Evolutionary conservation across 2,888 invertebrate species (phyloP), one percentile per base, ranked within the genome.

Genomic region (Cataglyphis altisquamis): DNA sequence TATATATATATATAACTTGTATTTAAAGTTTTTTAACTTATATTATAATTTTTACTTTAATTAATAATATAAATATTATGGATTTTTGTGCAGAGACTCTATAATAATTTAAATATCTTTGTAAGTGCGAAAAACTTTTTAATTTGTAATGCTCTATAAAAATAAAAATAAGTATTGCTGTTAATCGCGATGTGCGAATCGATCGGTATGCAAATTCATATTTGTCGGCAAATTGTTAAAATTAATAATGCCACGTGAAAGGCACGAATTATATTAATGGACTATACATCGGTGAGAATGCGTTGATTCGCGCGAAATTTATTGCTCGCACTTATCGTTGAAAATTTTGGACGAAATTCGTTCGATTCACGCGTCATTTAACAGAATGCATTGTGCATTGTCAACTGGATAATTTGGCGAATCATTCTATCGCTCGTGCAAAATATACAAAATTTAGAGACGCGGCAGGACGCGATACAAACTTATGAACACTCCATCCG

Each of bases 341-440:
- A 12, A 77, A 75, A 66, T 66, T 64, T 66, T 55, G n/a, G 75
- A 0, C 39, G 39, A 39, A 66, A 66, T 77, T 55, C 4, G 39
- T 64, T 77, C 55, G 55, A 66, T 77, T 77, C 45, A 55, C 29
- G 64, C 52, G n/a, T 77, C 66, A 77, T 77, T 77, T 66, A 77
- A 55, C 64, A 39, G 39, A 39, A 66, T 39, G 29, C n/a, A 52
- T 77, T 77, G 52, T 77, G 55, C 39, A 25, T 66, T 55, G 36
- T 36, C 55, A 25, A 29, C 64, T n/a, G 75, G 62, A 77, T 75
- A 75, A 75, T 66, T 77, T 29, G 52, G 52, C 36, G 39, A 55
- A 25, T 55, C 63, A 18, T 60, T 64, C 48, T 75, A 75, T 36
- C 39, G 39, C 39, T 55, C 64, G 52, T 48, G 39, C 32, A 77